Conservation (phyloP, 2,113 vertebrate species). For the Pyxicephalus adspersus region DNA sequence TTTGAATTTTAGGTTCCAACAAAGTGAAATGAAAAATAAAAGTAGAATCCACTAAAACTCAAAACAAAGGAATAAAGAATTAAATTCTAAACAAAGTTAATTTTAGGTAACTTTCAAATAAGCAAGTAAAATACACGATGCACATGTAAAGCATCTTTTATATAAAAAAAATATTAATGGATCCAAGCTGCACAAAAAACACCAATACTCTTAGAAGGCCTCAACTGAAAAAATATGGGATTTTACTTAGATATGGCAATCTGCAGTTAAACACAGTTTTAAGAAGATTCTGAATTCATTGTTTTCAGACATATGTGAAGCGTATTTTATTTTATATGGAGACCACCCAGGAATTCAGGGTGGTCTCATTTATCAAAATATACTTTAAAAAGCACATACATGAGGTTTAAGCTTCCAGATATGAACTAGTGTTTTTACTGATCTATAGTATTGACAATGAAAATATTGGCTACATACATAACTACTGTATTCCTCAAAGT, state of each 20-base stretch:
- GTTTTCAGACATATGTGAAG: not conserved
- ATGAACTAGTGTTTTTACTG: not conserved
- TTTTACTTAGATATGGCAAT: not conserved
- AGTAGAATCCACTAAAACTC: too few species aligned
- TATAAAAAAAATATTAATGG: too few species aligned
- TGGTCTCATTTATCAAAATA: constrained; percentile 62
- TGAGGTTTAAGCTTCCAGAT: not conserved
- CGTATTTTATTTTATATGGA: constrained; percentile 8
- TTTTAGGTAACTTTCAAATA: too few species aligned
- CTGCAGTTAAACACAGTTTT: not conserved
- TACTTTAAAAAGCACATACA: constrained; percentile 51
- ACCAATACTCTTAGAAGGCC: too few species aligned
- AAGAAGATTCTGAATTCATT: not conserved
- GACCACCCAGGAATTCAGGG: constrained; percentile 11
- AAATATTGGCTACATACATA: constrained; percentile 1
- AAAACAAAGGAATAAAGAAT: too few species aligned
- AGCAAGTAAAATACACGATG: too few species aligned
- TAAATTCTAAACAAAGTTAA: too few species aligned
- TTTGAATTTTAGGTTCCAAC: too few species aligned
- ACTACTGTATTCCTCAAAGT: constrained; percentile 11
- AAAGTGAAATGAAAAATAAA: too few species aligned
- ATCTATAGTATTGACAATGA: not conserved
- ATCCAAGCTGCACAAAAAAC: too few species aligned
- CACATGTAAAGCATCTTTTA: too few species aligned
- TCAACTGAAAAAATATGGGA: too few species aligned